Percentiles rank a stretch among this genome's conserved stretches.
phyloP scores from a whole-genome alignment of 2,888 invertebrate species.

The Drosophila siamana region DNA sequence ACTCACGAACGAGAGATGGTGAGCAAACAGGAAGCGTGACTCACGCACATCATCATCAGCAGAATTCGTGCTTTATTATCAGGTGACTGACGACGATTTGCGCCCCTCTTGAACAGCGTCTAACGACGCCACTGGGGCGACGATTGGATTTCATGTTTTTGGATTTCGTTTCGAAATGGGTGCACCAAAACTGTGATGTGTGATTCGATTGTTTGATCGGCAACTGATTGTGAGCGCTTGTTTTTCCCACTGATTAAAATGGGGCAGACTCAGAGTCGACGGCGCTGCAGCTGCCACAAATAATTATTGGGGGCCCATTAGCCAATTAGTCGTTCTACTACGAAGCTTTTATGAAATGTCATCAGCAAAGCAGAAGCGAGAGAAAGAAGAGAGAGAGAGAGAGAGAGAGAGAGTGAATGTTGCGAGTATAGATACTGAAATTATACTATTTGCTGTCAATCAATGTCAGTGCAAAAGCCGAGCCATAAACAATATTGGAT shows the following conservation, averaged over 20 bases:
- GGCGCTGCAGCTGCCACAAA: conserved; percentile 37
- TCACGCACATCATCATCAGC: conserved; percentile 11
- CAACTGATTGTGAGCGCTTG: conserved; percentile 55
- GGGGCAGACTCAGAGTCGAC: conserved; percentile 42
- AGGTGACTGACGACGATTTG: too few species aligned
- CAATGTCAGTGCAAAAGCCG: conserved; percentile 79
- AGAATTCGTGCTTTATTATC: not conserved
- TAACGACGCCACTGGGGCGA: conserved; percentile 26
- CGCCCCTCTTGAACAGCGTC: not conserved
- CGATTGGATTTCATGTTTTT: conserved; percentile 10
- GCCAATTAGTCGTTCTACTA: conserved; percentile 33
- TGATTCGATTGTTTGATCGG: conserved; percentile 58
- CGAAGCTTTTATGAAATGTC: conserved; percentile 37
- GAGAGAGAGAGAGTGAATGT: conserved; percentile 22
- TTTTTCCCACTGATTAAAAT: conserved; percentile 68
- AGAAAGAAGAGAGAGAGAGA: conserved; percentile 6
- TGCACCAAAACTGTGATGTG: conserved; percentile 29
- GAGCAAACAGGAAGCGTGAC: conserved; percentile 16
- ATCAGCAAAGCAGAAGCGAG: conserved; percentile 19
- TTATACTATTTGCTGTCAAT: conserved; percentile 79
- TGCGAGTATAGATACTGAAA: conserved; percentile 53
- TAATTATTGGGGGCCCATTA: conserved; percentile 12
- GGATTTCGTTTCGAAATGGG: not conserved
- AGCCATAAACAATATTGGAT: conserved; percentile 82
- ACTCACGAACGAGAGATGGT: conserved; percentile 12